Percentiles rank a stretch among this genome's conserved stretches.
phyloP scores from a whole-genome alignment of 2,797 vertebrate species.

The Thalassophryne amazonica region DNA sequence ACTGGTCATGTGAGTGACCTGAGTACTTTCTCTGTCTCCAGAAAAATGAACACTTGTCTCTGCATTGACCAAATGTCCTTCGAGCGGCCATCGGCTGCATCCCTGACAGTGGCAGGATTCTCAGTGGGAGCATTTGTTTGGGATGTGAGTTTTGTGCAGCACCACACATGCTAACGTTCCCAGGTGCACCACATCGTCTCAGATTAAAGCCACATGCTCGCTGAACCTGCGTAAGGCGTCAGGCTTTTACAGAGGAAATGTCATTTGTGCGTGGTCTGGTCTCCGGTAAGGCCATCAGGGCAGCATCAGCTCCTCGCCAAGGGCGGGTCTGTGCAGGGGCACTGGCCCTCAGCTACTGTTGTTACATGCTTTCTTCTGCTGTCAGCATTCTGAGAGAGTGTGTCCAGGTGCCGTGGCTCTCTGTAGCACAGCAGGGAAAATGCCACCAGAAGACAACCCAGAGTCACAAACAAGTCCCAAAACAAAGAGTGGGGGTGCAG shows the following conservation, averaged over 20 bases:
- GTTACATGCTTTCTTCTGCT: constrained; percentile 32
- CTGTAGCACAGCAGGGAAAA: too few species aligned
- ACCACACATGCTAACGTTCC: background rate
- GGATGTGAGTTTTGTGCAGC: too few species aligned
- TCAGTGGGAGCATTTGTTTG: too few species aligned
- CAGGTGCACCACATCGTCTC: background rate
- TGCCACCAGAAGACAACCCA: too few species aligned
- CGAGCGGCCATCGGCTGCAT: too few species aligned
- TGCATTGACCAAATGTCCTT: too few species aligned
- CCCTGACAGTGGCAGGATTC: too few species aligned
- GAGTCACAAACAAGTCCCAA: too few species aligned
- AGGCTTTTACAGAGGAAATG: constrained; percentile 45
- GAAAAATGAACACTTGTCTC: too few species aligned
- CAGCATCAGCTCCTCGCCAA: constrained; percentile 2
- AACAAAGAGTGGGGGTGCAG: too few species aligned
- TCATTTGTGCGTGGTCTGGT: constrained; percentile 39
- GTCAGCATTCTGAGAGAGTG: background rate
- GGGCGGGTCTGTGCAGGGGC: constrained; percentile 7
- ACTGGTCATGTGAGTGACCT: constrained; percentile 51
- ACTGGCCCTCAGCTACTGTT: constrained; percentile 47
- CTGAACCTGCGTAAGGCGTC: constrained; percentile 29
- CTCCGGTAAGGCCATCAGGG: constrained; percentile 53
- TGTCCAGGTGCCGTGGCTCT: too few species aligned
- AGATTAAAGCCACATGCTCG: constrained; percentile 26
- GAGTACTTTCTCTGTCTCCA: background rate